phyloP scores from a whole-genome alignment of 2,113 vertebrate species.

The Rhombomys opimus region DNA sequence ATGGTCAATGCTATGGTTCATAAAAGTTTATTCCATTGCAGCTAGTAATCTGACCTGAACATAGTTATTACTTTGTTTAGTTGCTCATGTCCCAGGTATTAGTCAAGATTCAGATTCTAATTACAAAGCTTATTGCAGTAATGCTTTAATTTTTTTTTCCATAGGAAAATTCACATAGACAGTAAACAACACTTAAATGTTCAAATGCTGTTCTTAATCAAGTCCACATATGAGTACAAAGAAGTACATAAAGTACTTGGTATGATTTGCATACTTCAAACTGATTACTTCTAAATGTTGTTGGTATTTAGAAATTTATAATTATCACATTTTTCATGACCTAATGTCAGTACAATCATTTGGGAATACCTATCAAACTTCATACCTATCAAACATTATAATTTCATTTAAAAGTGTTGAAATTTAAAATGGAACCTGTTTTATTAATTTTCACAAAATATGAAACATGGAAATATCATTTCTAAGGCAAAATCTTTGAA shows the following conservation, averaged over 20 bases:
- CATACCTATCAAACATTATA: neutral
- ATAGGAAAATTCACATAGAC: neutral
- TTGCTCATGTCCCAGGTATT: neutral
- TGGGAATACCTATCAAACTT: neutral
- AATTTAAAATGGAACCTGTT: neutral
- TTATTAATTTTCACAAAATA: neutral
- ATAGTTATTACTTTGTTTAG: neutral
- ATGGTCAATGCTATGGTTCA: neutral
- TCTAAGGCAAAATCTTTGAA: slow-evolving; percentile 31
- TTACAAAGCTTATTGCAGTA: slow-evolving; percentile 16
- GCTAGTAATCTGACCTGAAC: neutral
- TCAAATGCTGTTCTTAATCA: neutral
- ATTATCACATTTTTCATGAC: neutral
- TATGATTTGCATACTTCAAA: neutral
- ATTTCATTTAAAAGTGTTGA: neutral
- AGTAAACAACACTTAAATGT: neutral
- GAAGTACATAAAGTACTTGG: neutral
- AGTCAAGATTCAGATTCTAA: neutral
- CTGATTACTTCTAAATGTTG: slow-evolving; percentile 11
- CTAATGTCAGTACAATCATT: slow-evolving; percentile 19
- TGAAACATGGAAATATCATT: neutral
- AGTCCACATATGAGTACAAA: neutral
- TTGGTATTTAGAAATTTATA: slow-evolving; percentile 48
- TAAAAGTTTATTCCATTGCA: neutral
- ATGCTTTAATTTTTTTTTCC: neutral